Evolutionary conservation across 37 sponge, comb jelly and placozoan genomes (phyloP), one percentile per base, ranked within the genome.

Genomic region (Crambe crambe): DNA sequence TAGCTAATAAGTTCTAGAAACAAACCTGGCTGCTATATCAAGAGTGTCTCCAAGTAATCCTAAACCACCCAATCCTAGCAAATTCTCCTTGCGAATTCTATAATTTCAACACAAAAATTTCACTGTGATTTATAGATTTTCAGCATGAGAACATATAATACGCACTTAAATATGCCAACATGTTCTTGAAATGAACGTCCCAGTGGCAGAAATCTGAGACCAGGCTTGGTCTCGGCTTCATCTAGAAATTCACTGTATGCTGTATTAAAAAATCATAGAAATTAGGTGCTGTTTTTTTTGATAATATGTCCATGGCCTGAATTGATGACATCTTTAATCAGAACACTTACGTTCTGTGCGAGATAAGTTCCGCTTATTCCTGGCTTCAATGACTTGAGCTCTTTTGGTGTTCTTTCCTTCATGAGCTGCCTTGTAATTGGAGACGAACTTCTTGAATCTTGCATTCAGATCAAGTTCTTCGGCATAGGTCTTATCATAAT

Each of bases 101-200:
- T n/a, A n/a, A n/a, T n/a, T n/a, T n/a, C n/a, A n/a, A n/a, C n/a
- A n/a, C n/a, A n/a, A n/a, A n/a, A n/a, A n/a, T n/a, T n/a, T n/a
- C n/a, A n/a, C n/a, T n/a, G n/a, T n/a, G n/a, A n/a, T n/a, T n/a
- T n/a, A n/a, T n/a, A n/a, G n/a, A n/a, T n/a, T n/a, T n/a, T n/a
- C n/a, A n/a, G n/a, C n/a, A n/a, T n/a, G 12, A 47, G 6, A 15
- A 47, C 12, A 47, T 47, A 15, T 15, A 6, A 47, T 47, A 15
- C 51, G 12, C 15, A 29, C 26, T 62, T 65, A 43, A 78, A 78
- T 1, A 37, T 25, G 5, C 61, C 54, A 4, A 89, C 85, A 56
- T 79, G 80, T 29, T 80, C 42, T 64, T 89, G 90, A 63, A 89
- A 89, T 58, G 43, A 38, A 26, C 76, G 85, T 76, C 90, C 90